A percentile compares a stretch with the other conserved stretches of the same genome.
phyloP scores from a whole-genome alignment of 2,113 vertebrate genomes.

The Heterotilapia buettikoferi region DNA sequence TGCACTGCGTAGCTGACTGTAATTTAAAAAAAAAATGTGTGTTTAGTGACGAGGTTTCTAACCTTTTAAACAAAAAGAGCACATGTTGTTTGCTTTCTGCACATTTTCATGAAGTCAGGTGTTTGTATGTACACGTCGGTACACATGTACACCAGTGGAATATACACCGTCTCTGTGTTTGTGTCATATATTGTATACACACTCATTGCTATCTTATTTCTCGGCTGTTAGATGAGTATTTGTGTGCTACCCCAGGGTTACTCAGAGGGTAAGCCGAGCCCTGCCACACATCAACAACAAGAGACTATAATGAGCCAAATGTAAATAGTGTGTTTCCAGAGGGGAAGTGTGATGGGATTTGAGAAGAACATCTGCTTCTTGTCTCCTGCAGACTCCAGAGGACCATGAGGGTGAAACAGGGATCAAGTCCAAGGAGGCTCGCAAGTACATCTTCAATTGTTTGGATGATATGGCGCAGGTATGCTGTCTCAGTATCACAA shows the following conservation, averaged over 20 bases:
- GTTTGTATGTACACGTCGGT: not conserved
- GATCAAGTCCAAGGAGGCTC: constrained; percentile 96
- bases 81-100: not conserved
- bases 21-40: constrained; percentile 14
- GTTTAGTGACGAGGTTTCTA: constrained; percentile 7
- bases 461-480: constrained; percentile 98
- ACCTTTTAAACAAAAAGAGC: not conserved
- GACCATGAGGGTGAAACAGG: constrained; percentile 94
- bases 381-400: constrained; percentile 82
- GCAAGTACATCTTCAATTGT: constrained; percentile 98
- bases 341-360: constrained; percentile 52
- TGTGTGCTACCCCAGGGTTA: constrained; percentile 56
- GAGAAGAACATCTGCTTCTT: constrained; percentile 63
- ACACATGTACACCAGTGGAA: not conserved
- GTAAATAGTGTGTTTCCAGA: constrained; percentile 65
- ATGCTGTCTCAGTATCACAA: not conserved
- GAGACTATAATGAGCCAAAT: constrained; percentile 61
- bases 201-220: not conserved
- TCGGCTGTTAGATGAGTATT: constrained; percentile 46
- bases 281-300: constrained; percentile 61
- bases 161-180: not conserved
- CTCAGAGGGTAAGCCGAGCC: constrained; percentile 51
- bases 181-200: not conserved
- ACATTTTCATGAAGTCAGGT: not conserved
- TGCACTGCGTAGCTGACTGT: constrained; percentile 4